phyloP scores from a whole-genome alignment of 2,797 vertebrate genomes.

The Hydrophis major region DNA sequence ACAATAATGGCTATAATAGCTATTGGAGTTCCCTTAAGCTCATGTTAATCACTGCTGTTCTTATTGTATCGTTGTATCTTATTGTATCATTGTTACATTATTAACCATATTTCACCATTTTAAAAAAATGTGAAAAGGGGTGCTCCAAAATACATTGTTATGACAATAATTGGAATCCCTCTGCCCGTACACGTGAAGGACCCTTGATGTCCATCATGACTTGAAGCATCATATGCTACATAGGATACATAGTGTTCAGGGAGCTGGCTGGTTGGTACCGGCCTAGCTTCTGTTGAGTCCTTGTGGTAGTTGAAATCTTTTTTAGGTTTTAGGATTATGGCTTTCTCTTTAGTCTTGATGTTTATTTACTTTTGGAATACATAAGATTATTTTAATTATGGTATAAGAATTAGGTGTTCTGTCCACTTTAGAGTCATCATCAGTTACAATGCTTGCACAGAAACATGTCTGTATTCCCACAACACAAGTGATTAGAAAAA shows the following conservation, averaged over 20 bases:
- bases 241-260: not conserved
- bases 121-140: not conserved
- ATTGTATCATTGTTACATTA: not conserved
- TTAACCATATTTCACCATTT: not conserved
- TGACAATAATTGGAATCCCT: not conserved
- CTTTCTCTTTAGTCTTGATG: not conserved
- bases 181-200: not conserved
- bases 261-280: not conserved
- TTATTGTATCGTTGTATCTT: not conserved
- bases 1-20: not conserved
- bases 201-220: not conserved
- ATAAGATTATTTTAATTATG: not conserved
- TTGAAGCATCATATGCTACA: not conserved
- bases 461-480: not conserved
- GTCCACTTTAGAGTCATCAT: not conserved
- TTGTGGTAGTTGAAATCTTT: not conserved
- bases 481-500: not conserved
- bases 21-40: not conserved
- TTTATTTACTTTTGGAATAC: not conserved
- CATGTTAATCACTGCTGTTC: not conserved
- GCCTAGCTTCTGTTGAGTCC: not conserved
- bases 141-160: not conserved
- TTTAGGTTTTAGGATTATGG: not conserved
- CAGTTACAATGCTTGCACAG: not conserved
- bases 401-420: not conserved